Evolutionary conservation across 2,113 vertebrate genomes (phyloP), one percentile per base, ranked within the genome.

Genomic region (Rhabdornis inornatus): DNA sequence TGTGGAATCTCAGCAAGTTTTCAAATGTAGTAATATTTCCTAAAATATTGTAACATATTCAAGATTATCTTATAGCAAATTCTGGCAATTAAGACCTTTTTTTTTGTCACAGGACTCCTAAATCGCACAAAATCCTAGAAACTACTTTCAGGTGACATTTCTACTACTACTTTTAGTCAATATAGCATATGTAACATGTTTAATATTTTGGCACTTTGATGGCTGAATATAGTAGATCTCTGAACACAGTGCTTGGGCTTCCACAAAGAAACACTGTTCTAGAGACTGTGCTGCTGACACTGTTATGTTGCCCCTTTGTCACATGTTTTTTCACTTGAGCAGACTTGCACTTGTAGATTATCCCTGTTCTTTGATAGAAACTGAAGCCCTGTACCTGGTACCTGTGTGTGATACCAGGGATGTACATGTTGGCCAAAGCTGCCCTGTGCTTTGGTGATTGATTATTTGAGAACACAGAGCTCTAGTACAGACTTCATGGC

Each of bases 71-170:
- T 92, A 78, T 69, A 95, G 55, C 87, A 93, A 96, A 94, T 97
- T 89, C 63, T 96, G 87, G 92, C 89, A 97, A 95, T 96, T 84
- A 97, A 96, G 96, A 86, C 83, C 84, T 96, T 82, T 97, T 95
- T 81, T 96, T 97, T 88, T 95, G 94, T 95, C 87, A 93, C 79
- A 97, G 93, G 83, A 96, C 56, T 94, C 96, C 87, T 89, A 97
- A 97, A 94, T 97, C 70, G 81, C 88, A 71, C 83, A 96, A 89
- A 96, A 90, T 52, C 78, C 56, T 96, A 97, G 94, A 96, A 96
- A 96, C 91, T 96, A 35, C 93, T 95, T 95, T 97, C 94, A 97
- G 83, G 90, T 96, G 87, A 94, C 96, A 59, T 92, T 96, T 97
- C 91, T 97, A 90, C 93, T 89, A 84, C 91, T 97, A 93, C 82